These are phyloP conservation scores for Spinus pinus DNA, from an alignment of 2,797 vertebrate genomes.

Conservation along the genomic window DNA sequence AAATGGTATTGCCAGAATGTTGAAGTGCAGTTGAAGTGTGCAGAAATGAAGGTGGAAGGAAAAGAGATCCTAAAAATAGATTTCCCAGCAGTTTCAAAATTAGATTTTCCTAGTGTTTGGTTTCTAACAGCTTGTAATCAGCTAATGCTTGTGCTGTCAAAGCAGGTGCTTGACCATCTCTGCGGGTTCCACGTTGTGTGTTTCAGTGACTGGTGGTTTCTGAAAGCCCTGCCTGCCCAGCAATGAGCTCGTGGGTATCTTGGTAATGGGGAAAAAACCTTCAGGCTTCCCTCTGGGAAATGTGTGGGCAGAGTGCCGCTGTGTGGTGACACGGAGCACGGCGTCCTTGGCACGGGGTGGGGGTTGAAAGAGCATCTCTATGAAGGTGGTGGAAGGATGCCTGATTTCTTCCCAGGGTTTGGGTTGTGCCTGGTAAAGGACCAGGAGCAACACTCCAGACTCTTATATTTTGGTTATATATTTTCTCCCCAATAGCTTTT, in stretches of 20 bases:
- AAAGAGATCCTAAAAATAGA: not conserved
- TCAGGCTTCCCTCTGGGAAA: not conserved
- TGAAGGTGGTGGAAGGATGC: no score
- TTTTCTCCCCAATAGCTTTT: not conserved
- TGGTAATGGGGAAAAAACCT: fast-evolving
- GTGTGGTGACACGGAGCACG: constrained; percentile 12
- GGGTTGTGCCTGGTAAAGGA: not conserved
- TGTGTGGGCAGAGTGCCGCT: constrained; percentile 37
- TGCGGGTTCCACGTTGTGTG: not conserved
- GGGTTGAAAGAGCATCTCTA: not conserved
- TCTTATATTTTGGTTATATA: not conserved
- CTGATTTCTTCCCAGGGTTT: not conserved
- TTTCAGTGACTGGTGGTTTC: not conserved
- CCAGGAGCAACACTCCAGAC: not conserved
- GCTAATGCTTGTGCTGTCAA: not conserved
- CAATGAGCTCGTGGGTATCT: not conserved
- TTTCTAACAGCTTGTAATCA: not conserved
- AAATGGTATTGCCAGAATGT: not conserved
- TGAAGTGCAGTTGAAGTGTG: not conserved
- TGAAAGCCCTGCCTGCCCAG: not conserved
- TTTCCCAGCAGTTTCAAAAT: not conserved
- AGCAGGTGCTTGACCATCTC: not conserved
- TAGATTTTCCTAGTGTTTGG: not conserved
- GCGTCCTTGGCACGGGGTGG: not conserved
- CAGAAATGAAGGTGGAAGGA: not conserved